Conservation (phyloP, 2,113 vertebrate species). For the Pygoscelis adeliae region DNA sequence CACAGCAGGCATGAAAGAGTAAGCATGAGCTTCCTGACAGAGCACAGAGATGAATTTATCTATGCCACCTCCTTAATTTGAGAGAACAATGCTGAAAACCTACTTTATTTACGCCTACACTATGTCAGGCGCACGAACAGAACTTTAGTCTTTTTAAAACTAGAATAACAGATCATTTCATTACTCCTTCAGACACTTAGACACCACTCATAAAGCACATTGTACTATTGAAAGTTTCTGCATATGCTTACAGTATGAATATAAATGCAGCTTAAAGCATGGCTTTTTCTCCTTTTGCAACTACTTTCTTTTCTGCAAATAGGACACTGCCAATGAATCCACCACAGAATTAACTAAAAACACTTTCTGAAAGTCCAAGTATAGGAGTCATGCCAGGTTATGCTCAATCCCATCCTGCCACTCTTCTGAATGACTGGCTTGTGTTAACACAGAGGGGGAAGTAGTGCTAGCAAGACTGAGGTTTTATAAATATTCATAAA, state of each 20-base stretch:
- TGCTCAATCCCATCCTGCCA: neutral
- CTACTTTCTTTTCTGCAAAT: neutral
- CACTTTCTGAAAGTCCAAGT: neutral
- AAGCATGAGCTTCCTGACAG: conserved; percentile 54
- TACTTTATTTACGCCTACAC: conserved; percentile 60
- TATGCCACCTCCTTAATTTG: conserved; percentile 53
- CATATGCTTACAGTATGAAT: conserved; percentile 21
- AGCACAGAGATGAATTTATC: conserved; percentile 60
- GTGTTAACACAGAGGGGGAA: neutral
- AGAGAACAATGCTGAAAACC: conserved; percentile 66
- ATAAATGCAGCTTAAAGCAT: conserved; percentile 6
- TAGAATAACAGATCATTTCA: conserved; percentile 67
- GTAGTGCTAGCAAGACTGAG: neutral
- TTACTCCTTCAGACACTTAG: conserved; percentile 65
- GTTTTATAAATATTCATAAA: neutral
- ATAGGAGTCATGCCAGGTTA: neutral
- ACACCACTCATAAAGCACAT: conserved; percentile 53
- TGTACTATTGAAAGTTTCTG: conserved; percentile 46
- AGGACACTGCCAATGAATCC: neutral
- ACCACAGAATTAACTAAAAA: neutral
- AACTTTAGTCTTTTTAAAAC: conserved; percentile 52
- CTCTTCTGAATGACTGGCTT: neutral
- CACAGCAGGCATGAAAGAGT: conserved; percentile 4
- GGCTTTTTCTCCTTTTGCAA: neutral
- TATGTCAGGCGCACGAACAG: conserved; percentile 54